Evolutionary conservation across 2,797 vertebrate species (phyloP).

Genomic region (Smutsia gigantea): DNA sequence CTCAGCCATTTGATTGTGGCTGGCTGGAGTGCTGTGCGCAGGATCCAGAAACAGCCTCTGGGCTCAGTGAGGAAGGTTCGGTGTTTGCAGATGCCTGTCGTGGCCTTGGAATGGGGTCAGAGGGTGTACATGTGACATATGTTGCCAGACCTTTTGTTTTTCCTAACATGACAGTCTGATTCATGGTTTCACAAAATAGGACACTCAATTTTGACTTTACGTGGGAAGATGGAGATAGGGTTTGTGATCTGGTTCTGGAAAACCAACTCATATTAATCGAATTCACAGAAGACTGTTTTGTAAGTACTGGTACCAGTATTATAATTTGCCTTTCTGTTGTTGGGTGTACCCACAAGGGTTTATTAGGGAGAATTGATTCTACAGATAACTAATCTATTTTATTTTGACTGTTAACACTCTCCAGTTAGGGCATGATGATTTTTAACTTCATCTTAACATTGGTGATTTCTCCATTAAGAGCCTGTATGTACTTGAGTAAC

Average conservation of each 20-base stretch:
- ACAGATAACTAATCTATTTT: background rate
- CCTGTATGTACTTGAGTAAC: background rate
- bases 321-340: background rate
- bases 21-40: background rate
- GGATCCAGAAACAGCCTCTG: background rate
- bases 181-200: background rate
- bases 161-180: background rate
- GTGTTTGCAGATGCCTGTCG: background rate
- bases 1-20: background rate
- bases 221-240: background rate
- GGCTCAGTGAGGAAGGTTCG: background rate
- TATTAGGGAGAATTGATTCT: background rate
- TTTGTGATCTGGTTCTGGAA: background rate
- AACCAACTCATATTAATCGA: background rate
- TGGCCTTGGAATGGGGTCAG: background rate
- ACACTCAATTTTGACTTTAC: conserved; percentile 1
- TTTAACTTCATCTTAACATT: background rate
- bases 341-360: background rate
- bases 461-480: background rate
- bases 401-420: background rate
- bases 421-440: background rate
- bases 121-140: background rate
- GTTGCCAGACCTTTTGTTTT: background rate
- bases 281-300: background rate
- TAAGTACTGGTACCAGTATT: background rate